Evolutionary conservation across 1,140 invertebrate genomes (phyloP).

Genomic region (Pseudomyrmex flavicornis): DNA sequence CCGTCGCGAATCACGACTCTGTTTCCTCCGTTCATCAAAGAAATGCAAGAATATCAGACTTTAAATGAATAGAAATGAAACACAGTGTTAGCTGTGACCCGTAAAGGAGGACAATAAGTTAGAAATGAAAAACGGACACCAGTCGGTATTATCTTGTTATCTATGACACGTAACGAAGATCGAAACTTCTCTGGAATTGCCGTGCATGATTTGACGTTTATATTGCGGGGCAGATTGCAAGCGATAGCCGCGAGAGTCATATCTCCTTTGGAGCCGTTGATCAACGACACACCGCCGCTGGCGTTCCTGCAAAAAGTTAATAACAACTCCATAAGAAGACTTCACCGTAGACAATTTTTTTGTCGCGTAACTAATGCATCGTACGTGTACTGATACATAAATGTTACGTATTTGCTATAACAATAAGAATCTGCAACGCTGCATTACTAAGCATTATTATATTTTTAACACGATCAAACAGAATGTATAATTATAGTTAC

Average conservation of each 20-base stretch:
- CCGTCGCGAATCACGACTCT: background rate
- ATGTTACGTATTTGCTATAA: background rate
- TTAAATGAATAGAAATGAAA: background rate
- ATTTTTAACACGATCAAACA: background rate
- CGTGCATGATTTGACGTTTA: constrained; percentile 36
- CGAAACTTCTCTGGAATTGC: constrained; percentile 24
- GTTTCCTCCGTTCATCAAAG: background rate
- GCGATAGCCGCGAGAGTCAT: constrained; percentile 2
- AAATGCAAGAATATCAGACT: background rate
- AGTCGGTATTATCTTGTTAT: constrained; percentile 4
- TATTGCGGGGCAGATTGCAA: constrained; percentile 23
- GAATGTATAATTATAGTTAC: background rate
- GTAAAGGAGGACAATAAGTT: constrained; percentile 7
- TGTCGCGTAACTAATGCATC: background rate
- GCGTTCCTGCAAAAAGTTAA: constrained; percentile 42
- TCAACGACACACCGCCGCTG: constrained; percentile 15
- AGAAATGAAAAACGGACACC: constrained; percentile 38
- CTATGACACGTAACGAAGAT: constrained; percentile 14
- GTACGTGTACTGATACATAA: background rate
- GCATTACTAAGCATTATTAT: background rate
- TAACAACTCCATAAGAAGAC: constrained; percentile 27
- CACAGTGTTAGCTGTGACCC: background rate
- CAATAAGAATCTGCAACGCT: constrained; percentile 21
- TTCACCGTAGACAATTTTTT: constrained; percentile 1
- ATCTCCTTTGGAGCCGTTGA: constrained; percentile 7